phyloP scores from a whole-genome alignment of 2,888 invertebrate genomes.

The Polylopha cassiicola region DNA sequence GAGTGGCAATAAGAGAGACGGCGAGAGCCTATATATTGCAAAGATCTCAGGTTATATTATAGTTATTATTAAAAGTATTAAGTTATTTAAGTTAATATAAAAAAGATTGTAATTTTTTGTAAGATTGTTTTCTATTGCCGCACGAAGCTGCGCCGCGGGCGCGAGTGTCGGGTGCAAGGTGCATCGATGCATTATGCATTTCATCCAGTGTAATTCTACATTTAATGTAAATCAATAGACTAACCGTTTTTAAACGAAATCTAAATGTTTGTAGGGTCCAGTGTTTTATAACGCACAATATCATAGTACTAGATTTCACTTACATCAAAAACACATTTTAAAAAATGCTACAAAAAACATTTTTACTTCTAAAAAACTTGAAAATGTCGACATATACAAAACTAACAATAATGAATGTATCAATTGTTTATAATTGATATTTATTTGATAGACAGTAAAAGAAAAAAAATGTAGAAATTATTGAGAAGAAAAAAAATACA shows the following conservation, averaged over 20 bases:
- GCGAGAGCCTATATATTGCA: constrained; percentile 48
- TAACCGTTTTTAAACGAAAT: constrained; percentile 71
- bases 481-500: constrained; percentile 69
- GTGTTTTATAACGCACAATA: constrained; percentile 76
- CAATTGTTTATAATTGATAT: constrained; percentile 76
- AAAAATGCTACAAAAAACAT: constrained; percentile 62
- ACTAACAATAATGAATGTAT: constrained; percentile 72
- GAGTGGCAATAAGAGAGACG: constrained; percentile 47
- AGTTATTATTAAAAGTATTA: constrained; percentile 76
- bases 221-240: constrained; percentile 71
- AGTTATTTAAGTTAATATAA: constrained; percentile 77
- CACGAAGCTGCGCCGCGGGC: constrained; percentile 41
- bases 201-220: constrained; percentile 71
- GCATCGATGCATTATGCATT: constrained; percentile 63
- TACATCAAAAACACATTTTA: constrained; percentile 62
- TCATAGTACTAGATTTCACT: constrained; percentile 72
- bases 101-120: constrained; percentile 69
- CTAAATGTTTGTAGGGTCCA: constrained; percentile 77
- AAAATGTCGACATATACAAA: constrained; percentile 69
- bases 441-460: constrained; percentile 72
- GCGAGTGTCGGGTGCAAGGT: constrained; percentile 14
- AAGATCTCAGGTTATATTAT: constrained; percentile 76
- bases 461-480: constrained; percentile 70
- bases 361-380: constrained; percentile 66
- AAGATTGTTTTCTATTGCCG: constrained; percentile 68